A percentile compares a stretch with the other conserved stretches of the same genome.
Evolutionary conservation across 2,113 vertebrate species (phyloP).

Genomic region (Pelmatolapia mariae): DNA sequence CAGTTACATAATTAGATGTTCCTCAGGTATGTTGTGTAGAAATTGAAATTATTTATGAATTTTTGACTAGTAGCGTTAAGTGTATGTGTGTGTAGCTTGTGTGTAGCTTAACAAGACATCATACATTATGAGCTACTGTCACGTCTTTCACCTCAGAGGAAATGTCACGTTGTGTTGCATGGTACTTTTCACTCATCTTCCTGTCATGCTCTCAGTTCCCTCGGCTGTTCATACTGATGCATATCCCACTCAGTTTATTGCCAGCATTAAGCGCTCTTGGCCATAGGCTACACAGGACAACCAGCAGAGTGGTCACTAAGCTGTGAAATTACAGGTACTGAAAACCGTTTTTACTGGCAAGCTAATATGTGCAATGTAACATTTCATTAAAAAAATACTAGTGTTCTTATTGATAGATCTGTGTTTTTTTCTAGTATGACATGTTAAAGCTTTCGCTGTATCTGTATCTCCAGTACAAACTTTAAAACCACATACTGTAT

Average conservation of each 20-base stretch:
- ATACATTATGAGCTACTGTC: slow-evolving; percentile 21
- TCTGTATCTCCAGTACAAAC: neutral
- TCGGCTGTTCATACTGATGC: slow-evolving; percentile 25
- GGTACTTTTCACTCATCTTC: slow-evolving; percentile 51
- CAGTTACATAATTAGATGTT: slow-evolving; percentile 39
- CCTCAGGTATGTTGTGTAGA: slow-evolving; percentile 8
- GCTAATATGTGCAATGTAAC: neutral
- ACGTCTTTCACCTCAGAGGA: slow-evolving; percentile 32
- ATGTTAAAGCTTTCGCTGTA: neutral
- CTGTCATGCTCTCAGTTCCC: slow-evolving; percentile 46
- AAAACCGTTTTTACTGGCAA: neutral
- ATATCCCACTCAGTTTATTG: slow-evolving; percentile 19
- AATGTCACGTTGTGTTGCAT: slow-evolving; percentile 34
- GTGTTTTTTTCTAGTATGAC: neutral
- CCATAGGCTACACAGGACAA: neutral
- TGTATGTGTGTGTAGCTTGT: neutral
- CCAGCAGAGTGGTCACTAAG: neutral
- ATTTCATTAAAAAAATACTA: neutral
- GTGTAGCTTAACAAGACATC: slow-evolving; percentile 8
- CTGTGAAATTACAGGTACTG: neutral
- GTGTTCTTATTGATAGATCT: neutral
- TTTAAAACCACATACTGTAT: neutral
- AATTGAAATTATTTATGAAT: slow-evolving; percentile 21
- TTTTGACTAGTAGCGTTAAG: slow-evolving; percentile 25
- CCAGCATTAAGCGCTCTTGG: neutral